A percentile compares a stretch with the other conserved stretches of the same genome.
Evolutionary conservation across 1,140 invertebrate genomes (phyloP).

Genomic region (Berghia stephanieae): DNA sequence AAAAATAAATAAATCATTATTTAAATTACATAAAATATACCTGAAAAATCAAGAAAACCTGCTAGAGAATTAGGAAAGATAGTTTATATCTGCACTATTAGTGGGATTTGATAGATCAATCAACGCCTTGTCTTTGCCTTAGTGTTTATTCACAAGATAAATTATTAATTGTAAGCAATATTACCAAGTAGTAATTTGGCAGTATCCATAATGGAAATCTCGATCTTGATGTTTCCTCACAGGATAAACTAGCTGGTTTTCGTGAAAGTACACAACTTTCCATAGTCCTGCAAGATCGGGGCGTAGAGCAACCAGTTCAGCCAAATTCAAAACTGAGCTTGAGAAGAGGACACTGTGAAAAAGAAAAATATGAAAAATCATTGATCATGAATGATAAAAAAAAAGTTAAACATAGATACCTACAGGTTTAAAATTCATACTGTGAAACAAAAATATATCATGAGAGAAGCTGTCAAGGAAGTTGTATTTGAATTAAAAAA

Average conservation of each 20-base stretch:
- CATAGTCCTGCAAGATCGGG: constrained; percentile 72
- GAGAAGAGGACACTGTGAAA: constrained; percentile 72
- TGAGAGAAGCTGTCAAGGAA: background rate
- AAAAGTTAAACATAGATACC: background rate
- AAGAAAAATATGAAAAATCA: constrained; percentile 21
- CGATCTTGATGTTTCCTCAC: constrained; percentile 74
- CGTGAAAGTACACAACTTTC: constrained; percentile 83
- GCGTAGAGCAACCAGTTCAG: constrained; percentile 76
- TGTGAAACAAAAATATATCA: background rate
- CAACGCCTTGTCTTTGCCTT: too few relatives aligned
- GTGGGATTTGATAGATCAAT: too few relatives aligned
- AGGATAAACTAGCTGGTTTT: constrained; percentile 82
- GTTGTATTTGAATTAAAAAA: background rate
- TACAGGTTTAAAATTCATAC: background rate
- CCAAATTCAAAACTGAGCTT: constrained; percentile 79
- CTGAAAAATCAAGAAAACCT: too few relatives aligned
- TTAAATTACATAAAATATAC: too few relatives aligned
- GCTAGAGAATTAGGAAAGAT: too few relatives aligned
- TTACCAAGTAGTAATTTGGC: constrained; percentile 79
- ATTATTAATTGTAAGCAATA: constrained; percentile 30
- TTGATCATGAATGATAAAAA: constrained; percentile 10
- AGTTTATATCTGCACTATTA: too few relatives aligned
- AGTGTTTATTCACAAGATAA: too few relatives aligned
- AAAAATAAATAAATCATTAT: too few relatives aligned
- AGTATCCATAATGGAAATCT: constrained; percentile 83